Conservation (phyloP, 2,113 vertebrate species). For the Sciurus niger region DNA sequence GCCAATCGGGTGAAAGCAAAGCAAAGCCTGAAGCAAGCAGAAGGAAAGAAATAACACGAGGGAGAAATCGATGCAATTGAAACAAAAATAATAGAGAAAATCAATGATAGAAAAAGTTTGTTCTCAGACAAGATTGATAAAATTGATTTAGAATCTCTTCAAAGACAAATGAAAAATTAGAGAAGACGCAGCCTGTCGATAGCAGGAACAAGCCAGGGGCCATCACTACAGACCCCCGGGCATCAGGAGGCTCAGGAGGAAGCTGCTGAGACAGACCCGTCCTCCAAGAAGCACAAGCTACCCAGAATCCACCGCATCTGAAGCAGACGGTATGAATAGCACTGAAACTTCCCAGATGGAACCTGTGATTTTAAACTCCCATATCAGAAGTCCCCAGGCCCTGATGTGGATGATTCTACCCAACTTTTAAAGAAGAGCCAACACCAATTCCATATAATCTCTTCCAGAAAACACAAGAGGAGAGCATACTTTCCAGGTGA, state of each 20-base stretch:
- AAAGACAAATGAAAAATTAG: constrained; percentile 30
- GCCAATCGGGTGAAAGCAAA: not conserved
- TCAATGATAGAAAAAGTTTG: constrained; percentile 10
- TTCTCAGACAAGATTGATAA: constrained; percentile 45
- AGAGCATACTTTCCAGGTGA: not conserved
- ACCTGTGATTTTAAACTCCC: constrained; percentile 17
- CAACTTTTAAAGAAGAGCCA: constrained; percentile 33
- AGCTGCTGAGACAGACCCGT: not conserved
- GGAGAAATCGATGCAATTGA: not conserved
- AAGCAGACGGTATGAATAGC: not conserved
- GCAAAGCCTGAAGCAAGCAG: not conserved
- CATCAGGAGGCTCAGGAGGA: not conserved
- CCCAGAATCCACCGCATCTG: not conserved
- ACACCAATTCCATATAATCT: not conserved
- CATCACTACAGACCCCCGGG: not conserved
- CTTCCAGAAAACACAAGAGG: not conserved
- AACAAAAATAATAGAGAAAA: constrained; percentile 54
- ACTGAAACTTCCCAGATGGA: not conserved
- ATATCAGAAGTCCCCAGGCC: not conserved
- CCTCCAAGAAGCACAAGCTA: not conserved
- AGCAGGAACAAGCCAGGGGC: not conserved
- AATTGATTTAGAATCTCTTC: constrained; percentile 52
- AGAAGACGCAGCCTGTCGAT: not conserved
- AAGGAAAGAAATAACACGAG: constrained; percentile 13
- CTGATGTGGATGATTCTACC: not conserved